Evolutionary conservation across 2,113 vertebrate genomes (phyloP).

Genomic region (Chiloscyllium plagiosum): DNA sequence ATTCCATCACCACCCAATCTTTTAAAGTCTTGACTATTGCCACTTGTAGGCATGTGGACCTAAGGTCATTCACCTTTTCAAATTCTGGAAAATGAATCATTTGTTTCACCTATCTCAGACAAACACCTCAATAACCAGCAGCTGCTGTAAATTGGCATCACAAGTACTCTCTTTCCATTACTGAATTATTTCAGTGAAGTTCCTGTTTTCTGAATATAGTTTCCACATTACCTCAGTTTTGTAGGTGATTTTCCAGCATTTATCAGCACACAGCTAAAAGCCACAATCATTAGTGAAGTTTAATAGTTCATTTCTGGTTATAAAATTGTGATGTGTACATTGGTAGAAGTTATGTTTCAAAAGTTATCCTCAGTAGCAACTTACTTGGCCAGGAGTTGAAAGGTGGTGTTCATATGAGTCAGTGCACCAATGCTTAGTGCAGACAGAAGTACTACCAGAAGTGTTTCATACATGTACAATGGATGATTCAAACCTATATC

Average conservation of each 20-base stretch:
- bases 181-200: not conserved
- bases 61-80: not conserved
- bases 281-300: slow-evolving; percentile 11
- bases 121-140: not conserved
- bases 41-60: no score
- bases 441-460: slow-evolving; percentile 7
- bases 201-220: slow-evolving; percentile 16
- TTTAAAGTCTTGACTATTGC: not conserved
- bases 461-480: not conserved
- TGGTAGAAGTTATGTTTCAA: not conserved
- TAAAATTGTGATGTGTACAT: no score
- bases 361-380: not conserved
- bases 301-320: not conserved
- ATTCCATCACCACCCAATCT: not conserved
- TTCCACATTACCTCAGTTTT: slow-evolving; percentile 9
- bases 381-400: not conserved
- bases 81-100: not conserved
- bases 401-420: not conserved
- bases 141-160: not conserved
- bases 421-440: not conserved
- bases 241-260: slow-evolving; percentile 2
- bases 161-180: not conserved
- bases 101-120: not conserved
- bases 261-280: not conserved
- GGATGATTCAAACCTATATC: not conserved